Base-by-base conservation (phyloP, 2,113 vertebrate species). In the Andinoacara biseriatus region DNA sequence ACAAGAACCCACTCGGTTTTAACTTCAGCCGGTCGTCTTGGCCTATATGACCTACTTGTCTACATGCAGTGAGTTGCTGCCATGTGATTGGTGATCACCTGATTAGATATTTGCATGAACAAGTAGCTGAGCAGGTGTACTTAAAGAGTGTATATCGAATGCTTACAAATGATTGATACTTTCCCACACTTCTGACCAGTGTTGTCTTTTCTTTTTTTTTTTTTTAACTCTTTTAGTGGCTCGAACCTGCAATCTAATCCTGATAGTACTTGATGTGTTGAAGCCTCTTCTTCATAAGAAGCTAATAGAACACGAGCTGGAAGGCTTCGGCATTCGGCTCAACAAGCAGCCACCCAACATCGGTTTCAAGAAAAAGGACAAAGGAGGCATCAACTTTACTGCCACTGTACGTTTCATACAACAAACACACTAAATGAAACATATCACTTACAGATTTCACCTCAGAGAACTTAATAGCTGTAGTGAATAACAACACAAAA, bases 381-480 rank as follows among this genome's bases (percentile, higher is more conserved):
- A 99, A 94, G 98, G 98, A 76, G 98, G 98, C 93, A 99, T 99
- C 94, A 99, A 99, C 93, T 98, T 99, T 82, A 99, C 98, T 3
- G 96, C 97, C 31, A 99, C 98, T 24, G 98, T 99, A 95, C 1
- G 75, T 86, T 13, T 58, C 58, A 20, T 61, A 13, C n/a, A 9
- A 26, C 54, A n/a, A 57, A 56, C n/a, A 58, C 58, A 58, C 18
- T 33, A 26, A 10, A 24, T 38, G 17, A 5, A 56, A 4, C 62
- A 57, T 35, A 15, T 1, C 43, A 69, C 5, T 49, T 69, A 49
- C 63, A 69, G 43, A 10, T 82, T 49, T 54, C 15, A n/a, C 29
- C 10, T 40, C n/a, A 63, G 10, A 63, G 10, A 24, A 13, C 33
- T 35, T 52, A 20, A 4, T 49, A 10, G n/a, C n/a, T 61, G 18